Percentiles rank a stretch among this genome's conserved stretches.
Conservation (phyloP, 2,888 invertebrate species). For the Coelogynopora nodosa region DNA sequence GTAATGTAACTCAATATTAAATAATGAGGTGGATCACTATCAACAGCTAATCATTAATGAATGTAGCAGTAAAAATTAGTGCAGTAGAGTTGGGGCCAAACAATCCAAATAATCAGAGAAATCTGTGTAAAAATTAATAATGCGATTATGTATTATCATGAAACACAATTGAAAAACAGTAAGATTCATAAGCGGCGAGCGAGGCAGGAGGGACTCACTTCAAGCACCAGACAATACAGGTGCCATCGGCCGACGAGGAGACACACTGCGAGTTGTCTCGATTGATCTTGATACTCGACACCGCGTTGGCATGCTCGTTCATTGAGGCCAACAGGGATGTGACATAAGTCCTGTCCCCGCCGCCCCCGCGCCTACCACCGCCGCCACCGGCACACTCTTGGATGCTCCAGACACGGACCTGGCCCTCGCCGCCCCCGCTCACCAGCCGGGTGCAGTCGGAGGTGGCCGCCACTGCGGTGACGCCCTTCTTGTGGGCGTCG, state of each 20-base stretch:
- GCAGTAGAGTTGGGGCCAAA: too few relatives aligned
- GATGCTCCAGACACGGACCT: constrained; percentile 65
- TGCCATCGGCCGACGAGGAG: constrained; percentile 84
- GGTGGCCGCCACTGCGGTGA: constrained; percentile 76
- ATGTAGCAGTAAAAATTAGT: too few relatives aligned
- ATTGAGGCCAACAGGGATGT: constrained; percentile 68
- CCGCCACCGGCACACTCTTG: constrained; percentile 47
- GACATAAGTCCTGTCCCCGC: constrained; percentile 18
- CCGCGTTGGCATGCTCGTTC: constrained; percentile 84
- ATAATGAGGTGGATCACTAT: too few relatives aligned
- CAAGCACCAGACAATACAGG: constrained; percentile 87
- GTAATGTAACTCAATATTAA: too few relatives aligned
- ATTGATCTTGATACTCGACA: constrained; percentile 76
- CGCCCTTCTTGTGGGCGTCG: constrained; percentile 83
- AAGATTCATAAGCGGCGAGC: too few relatives aligned
- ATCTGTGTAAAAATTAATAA: too few relatives aligned
- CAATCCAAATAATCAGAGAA: too few relatives aligned
- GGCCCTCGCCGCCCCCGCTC: constrained; percentile 87
- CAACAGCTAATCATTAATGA: too few relatives aligned
- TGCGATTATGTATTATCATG: too few relatives aligned
- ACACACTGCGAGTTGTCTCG: constrained; percentile 76
- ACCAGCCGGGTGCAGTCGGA: constrained; percentile 71
- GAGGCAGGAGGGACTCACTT: constrained; percentile 65
- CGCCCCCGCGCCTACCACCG: constrained; percentile 49
- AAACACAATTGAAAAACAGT: too few relatives aligned